Conservation (phyloP, 2,888 invertebrate genomes). For the Plutella xylostella region DNA sequence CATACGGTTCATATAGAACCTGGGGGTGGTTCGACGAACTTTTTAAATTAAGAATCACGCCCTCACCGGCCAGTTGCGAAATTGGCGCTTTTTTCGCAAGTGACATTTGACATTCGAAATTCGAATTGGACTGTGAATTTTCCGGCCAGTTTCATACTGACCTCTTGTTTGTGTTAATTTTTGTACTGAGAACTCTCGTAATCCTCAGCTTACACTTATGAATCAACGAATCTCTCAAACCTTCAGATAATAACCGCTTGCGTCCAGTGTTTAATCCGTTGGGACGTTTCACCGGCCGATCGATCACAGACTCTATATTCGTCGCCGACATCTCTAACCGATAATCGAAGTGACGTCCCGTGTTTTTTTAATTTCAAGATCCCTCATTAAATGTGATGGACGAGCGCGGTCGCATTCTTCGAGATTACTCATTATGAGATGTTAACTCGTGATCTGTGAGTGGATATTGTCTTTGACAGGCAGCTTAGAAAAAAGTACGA, state of each 20-base stretch:
- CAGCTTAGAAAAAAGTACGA: neutral
- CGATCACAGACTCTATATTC: slow-evolving; percentile 48
- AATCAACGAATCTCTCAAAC: neutral
- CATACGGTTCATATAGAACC: neutral
- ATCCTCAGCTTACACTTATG: neutral
- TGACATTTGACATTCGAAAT: neutral
- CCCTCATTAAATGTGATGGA: slow-evolving; percentile 59
- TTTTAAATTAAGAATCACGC: slow-evolving; percentile 18
- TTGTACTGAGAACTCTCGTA: neutral
- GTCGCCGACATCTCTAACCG: slow-evolving; percentile 40
- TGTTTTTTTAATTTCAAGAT: too few species aligned
- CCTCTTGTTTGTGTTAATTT: too few species aligned
- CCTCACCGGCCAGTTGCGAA: neutral
- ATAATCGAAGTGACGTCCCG: slow-evolving; percentile 45
- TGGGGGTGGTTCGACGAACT: slow-evolving; percentile 35
- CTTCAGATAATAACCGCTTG: neutral
- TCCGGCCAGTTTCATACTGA: too few species aligned
- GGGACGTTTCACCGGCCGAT: slow-evolving; percentile 43
- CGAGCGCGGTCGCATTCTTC: slow-evolving; percentile 39
- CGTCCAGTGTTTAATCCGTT: slow-evolving; percentile 32
- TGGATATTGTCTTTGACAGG: slow-evolving; percentile 22
- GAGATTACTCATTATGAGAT: slow-evolving; percentile 38
- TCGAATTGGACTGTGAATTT: neutral
- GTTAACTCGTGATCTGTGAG: slow-evolving; percentile 26
- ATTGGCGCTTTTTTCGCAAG: slow-evolving; percentile 20